These are phyloP conservation scores for Odontocerum albicorne DNA, from an alignment of 2,888 invertebrate species.

Conservation along the genomic window DNA sequence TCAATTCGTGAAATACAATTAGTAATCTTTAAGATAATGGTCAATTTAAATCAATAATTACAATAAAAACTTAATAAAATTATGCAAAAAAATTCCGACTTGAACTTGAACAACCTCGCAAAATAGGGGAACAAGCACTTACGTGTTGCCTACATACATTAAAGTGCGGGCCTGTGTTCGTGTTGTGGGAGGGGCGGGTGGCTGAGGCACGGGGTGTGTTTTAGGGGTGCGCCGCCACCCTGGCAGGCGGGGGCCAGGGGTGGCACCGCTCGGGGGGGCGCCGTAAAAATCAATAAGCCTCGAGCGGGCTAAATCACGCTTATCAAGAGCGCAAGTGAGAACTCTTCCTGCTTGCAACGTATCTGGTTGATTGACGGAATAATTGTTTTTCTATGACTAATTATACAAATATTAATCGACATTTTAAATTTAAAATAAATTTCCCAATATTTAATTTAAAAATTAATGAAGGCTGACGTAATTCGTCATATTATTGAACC, in stretches of 20 bases:
- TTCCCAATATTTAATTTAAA: no score
- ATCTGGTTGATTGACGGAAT: not conserved
- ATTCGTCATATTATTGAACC: no score
- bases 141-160: constrained; percentile 37
- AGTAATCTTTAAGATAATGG: no score
- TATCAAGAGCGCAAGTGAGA: constrained; percentile 57
- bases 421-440: no score
- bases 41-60: no score
- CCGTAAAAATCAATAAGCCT: constrained; percentile 65
- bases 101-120: constrained; percentile 40
- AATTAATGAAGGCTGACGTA: no score
- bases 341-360: constrained; percentile 5
- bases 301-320: constrained; percentile 78
- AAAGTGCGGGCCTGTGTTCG: constrained; percentile 29
- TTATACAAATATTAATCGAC: no score
- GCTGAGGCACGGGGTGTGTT: constrained; percentile 4
- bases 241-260: constrained; percentile 37
- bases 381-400: no score
- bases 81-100: not conserved
- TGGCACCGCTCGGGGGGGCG: constrained; percentile 38
- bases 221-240: constrained; percentile 27
- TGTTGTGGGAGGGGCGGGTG: constrained; percentile 6
- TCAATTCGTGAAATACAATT: no score
- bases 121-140: constrained; percentile 37
- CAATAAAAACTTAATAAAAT: not conserved